phyloP scores from a whole-genome alignment of 2,888 invertebrate genomes.

The Chloromyia formosa region DNA sequence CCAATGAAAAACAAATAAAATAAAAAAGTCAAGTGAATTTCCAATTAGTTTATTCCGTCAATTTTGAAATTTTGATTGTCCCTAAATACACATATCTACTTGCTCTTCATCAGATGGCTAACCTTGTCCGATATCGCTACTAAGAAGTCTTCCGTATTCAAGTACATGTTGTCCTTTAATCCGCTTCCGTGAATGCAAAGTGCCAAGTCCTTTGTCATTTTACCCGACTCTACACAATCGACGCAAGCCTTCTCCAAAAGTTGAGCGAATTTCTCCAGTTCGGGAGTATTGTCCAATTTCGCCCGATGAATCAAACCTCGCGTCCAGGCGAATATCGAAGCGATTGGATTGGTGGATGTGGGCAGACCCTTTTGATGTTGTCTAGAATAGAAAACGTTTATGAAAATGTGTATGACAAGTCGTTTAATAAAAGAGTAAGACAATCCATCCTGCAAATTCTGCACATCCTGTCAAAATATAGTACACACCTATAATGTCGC shows the following conservation, averaged over 20 bases:
- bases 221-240: conserved; percentile 81
- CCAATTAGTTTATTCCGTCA: too few relatives aligned
- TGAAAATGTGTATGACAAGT: too few relatives aligned
- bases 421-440: too few relatives aligned
- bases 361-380: conserved; percentile 86
- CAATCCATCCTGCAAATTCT: too few relatives aligned
- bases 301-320: conserved; percentile 85
- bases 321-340: conserved; percentile 93
- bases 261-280: conserved; percentile 75
- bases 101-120: neutral
- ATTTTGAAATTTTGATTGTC: neutral
- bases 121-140: conserved; percentile 71
- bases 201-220: conserved; percentile 89
- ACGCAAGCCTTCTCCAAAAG: conserved; percentile 84
- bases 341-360: conserved; percentile 91
- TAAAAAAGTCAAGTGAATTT: too few relatives aligned
- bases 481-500: conserved; percentile 75
- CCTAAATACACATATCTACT: neutral
- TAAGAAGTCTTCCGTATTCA: conserved; percentile 87
- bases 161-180: conserved; percentile 82
- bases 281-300: conserved; percentile 79
- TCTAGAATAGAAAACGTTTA: conserved; percentile 61
- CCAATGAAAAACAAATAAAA: too few relatives aligned
- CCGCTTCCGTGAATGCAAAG: conserved; percentile 85
- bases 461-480: neutral